phyloP scores from a whole-genome alignment of 2,797 vertebrate genomes.

The Chromobotia macracanthus region DNA sequence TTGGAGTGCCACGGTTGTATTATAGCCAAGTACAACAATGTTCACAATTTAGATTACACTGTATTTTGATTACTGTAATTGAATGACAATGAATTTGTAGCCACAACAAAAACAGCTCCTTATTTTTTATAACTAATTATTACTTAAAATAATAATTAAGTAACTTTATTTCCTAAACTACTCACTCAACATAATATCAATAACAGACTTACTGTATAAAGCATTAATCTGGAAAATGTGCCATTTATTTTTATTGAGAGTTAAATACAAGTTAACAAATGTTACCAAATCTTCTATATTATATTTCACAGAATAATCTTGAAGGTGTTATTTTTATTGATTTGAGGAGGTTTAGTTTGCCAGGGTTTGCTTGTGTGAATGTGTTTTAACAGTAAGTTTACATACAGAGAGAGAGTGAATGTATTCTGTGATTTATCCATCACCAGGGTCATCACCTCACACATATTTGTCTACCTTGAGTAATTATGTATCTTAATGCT shows the following conservation, averaged over 20 bases:
- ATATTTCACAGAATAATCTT: not conserved
- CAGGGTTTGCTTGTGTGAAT: not conserved
- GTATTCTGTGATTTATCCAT: constrained; percentile 35
- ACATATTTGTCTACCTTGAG: constrained; percentile 37
- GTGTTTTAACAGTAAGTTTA: constrained; percentile 17
- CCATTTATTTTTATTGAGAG: not conserved
- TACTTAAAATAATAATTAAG: too few relatives aligned
- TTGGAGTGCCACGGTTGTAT: too few relatives aligned
- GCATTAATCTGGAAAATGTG: not conserved
- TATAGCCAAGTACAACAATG: not conserved
- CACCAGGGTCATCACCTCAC: constrained; percentile 33
- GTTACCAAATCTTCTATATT: not conserved
- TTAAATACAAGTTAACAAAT: too few relatives aligned
- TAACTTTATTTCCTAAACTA: too few relatives aligned
- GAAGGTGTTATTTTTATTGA: not conserved
- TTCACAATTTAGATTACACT: not conserved
- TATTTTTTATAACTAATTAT: not conserved
- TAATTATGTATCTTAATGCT: constrained; percentile 31
- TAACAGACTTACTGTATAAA: not conserved
- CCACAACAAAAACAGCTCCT: not conserved
- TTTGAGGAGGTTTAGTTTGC: not conserved
- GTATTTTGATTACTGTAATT: not conserved
- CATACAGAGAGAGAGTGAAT: constrained; percentile 22
- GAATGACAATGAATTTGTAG: not conserved
- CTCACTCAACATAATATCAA: not conserved